Conservation (phyloP, 2,113 vertebrate species). For the Macquaria australasica region DNA sequence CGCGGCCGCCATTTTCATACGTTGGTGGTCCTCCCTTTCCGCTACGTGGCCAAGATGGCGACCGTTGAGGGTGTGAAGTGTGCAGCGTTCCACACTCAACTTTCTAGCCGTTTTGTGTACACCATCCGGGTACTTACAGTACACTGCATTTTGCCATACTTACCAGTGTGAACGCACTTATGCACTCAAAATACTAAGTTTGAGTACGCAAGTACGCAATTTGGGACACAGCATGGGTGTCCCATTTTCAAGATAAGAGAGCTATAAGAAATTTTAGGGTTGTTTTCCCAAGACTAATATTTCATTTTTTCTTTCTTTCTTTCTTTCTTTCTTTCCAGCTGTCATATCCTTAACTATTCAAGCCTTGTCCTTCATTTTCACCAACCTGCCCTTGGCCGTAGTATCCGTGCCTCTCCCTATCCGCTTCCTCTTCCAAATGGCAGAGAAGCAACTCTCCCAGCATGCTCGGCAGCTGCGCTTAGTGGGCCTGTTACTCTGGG, state of each 20-base stretch:
- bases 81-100: too few species aligned
- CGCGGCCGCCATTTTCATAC: too few species aligned
- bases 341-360: slow-evolving; percentile 87
- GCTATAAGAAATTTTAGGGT: neutral
- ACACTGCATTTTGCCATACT: too few species aligned
- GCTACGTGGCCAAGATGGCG: too few species aligned
- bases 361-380: slow-evolving; percentile 93
- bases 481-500: slow-evolving; percentile 91
- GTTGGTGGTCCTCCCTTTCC: too few species aligned
- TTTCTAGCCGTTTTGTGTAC: too few species aligned
- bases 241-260: neutral
- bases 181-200: too few species aligned
- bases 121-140: too few species aligned
- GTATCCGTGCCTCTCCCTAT: slow-evolving; percentile 92
- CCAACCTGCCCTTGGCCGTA: slow-evolving; percentile 92
- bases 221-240: too few species aligned
- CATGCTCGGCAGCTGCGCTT: slow-evolving; percentile 89
- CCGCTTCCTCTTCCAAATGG: slow-evolving; percentile 93
- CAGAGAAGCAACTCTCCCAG: slow-evolving; percentile 92
- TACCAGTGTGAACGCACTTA: too few species aligned
- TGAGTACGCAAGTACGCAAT: too few species aligned
- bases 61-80: too few species aligned
- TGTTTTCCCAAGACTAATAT: slow-evolving; percentile 7
- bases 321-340: slow-evolving; percentile 74
- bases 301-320: slow-evolving; percentile 16